Evolutionary conservation across 1,140 invertebrate species (phyloP), one percentile per base, ranked within the genome.

Genomic region (Bombus haemorrhoidalis): DNA sequence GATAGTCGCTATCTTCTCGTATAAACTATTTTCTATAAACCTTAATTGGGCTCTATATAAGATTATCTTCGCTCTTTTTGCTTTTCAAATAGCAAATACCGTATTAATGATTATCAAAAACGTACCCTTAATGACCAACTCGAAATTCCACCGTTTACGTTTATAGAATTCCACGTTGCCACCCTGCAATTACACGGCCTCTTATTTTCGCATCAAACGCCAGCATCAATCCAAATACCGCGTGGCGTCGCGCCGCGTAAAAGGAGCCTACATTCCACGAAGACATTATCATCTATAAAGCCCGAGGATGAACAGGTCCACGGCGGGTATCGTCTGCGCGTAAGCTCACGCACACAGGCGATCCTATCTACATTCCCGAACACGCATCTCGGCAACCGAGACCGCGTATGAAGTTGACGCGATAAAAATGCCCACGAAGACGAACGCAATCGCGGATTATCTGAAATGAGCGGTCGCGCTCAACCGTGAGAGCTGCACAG

Each of bases 391-490:
- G 34, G n/a, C 47, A 3, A 25, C 41, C 25, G 72, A n/a, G 41
- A 28, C 8, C 74, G 34, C 62, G 66, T 43, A 84, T n/a, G 53
- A 37, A 37, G 43, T 57, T 71, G 76, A 80, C 62, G 53, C 34
- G 69, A 87, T 76, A 89, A 90, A 86, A 90, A 68, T 66, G 15
- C 32, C 53, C 53, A 25, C 37, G 39, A n/a, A 69, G 53, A 80
- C 69, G 76, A 32, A 59, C 66, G 57, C 37, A 37, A 37, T 57
- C 87, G 66, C 73, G 41, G 59, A 72, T 89, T 89, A 89, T 89
- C 88, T 89, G 87, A 86, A 89, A 89, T 53, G 87, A 89, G 62
- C 75, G 59, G 37, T 43, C 78, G 34, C 47, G 43, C 47, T 82
- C 66, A 47, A 89, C 69, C 87, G 83, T 89, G 87, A 86, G 87